Evolutionary conservation across 2,113 vertebrate genomes (phyloP), one percentile per base, ranked within the genome.

Genomic region (Pteronura brasiliensis): DNA sequence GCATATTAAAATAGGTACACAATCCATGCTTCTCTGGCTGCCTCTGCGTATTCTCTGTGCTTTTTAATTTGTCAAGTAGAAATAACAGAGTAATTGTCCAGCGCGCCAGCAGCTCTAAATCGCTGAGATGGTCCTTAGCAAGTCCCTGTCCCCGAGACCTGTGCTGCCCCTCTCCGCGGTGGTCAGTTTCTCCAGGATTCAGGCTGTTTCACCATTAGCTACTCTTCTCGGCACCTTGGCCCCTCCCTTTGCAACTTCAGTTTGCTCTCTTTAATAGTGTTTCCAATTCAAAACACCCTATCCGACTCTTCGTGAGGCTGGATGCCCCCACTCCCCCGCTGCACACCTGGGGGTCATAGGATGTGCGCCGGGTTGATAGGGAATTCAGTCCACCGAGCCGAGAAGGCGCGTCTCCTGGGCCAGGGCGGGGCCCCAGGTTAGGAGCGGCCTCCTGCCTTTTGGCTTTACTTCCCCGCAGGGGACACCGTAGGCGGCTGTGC

Each of bases 401-500:
- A 63, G 89, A 95, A 81, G 88, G 89, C 29, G 44, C 87, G 95
- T 72, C 47, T 92, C 86, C 92, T 31, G 88, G n/a, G 91, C 77
- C 82, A 74, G 97, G 97, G 97, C 96, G 96, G 96, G 80, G 95
- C 96, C 27, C 95, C 86, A 90, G 96, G 96, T 97, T 88, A 57
- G 20, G 69, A 87, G 77, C 67, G 23, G 92, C 92, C 97, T 97
- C 92, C 92, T 23, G 97, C 31, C 88, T 94, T 95, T 89, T 65
- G 83, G 96, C 93, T 95, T 96, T 81, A 55, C 95, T 95, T 96
- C 85, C 95, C 95, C 97, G 96, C 97, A 97, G 97, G 97, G 96
- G 81, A 96, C 97, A 90, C 94, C 88, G 97, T 98, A 57, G 97
- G 97, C 97, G 97, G 96, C 95, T 13, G 49, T 97, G 96, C 92